Evolutionary conservation across 2,797 vertebrate species (phyloP).

Genomic region (Micromesistius poutassou): DNA sequence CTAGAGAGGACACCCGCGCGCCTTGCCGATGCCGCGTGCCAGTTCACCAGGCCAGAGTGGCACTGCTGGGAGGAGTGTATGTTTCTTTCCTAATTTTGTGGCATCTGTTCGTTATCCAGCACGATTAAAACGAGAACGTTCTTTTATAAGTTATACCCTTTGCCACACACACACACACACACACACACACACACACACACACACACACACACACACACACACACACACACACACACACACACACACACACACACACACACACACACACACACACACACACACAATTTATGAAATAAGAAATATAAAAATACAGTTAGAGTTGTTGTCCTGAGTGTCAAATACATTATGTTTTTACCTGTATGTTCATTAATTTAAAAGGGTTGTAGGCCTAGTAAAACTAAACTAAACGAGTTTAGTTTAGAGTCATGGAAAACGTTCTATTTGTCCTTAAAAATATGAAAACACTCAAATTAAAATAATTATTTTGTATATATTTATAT

Average conservation of each 20-base stretch:
- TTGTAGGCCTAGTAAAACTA: neutral
- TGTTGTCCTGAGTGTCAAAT: no score
- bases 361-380: neutral
- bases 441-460: no score
- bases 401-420: no score
- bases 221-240: conserved; percentile 9
- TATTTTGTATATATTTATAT: neutral
- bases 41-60: conserved; percentile 74
- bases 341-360: neutral
- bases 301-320: no score
- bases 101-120: conserved; percentile 86
- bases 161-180: conserved; percentile 21
- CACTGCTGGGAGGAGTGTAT: conserved; percentile 81
- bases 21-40: conserved; percentile 57
- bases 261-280: neutral
- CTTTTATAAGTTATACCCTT: conserved; percentile 57
- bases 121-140: conserved; percentile 73
- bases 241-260: neutral
- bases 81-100: conserved; percentile 82
- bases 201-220: conserved; percentile 14
- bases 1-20: conserved; percentile 70
- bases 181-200: conserved; percentile 9
- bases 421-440: no score
- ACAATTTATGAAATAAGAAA: neutral
- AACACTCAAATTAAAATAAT: neutral